These are phyloP conservation scores for Zoanthus sociatus DNA, from an alignment of 92 coral and sea anemone genomes.

Conservation along the genomic window DNA sequence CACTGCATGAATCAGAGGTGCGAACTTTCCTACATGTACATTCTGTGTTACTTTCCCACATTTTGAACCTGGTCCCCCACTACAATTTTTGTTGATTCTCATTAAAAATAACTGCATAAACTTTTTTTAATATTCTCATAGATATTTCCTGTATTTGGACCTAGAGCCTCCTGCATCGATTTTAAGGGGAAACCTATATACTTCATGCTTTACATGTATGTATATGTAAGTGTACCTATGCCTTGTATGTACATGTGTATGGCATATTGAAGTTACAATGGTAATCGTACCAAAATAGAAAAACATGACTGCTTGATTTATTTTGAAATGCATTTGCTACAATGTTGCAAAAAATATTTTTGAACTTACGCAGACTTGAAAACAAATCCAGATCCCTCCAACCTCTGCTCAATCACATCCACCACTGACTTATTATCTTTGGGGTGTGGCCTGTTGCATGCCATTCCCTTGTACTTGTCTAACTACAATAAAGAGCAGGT, in stretches of 20 bases:
- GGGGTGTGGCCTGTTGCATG: not conserved
- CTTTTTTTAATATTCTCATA: too few relatives aligned
- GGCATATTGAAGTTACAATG: conserved; percentile 10
- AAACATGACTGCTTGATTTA: conserved; percentile 13
- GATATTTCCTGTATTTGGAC: too few relatives aligned
- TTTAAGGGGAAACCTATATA: not conserved
- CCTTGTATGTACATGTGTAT: conserved; percentile 15
- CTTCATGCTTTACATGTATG: too few relatives aligned
- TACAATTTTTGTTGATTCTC: too few relatives aligned
- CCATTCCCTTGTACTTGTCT: conserved; percentile 9
- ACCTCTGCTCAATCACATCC: conserved; percentile 14
- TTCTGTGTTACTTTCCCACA: too few relatives aligned
- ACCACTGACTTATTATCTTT: not conserved
- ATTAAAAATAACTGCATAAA: too few relatives aligned
- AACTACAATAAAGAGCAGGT: not conserved
- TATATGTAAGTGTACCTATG: too few relatives aligned
- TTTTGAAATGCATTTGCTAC: conserved; percentile 4
- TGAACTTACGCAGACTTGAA: conserved; percentile 16
- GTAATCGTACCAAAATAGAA: conserved; percentile 8
- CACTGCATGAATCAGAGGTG: too few relatives aligned
- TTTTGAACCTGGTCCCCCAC: too few relatives aligned
- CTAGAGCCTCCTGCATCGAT: too few relatives aligned
- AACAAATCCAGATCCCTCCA: conserved; percentile 4
- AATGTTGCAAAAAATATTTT: not conserved
- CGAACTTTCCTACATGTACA: too few relatives aligned